Base-by-base conservation (phyloP, 2,797 vertebrate genomes). In the Enteromius fasciolatus region DNA sequence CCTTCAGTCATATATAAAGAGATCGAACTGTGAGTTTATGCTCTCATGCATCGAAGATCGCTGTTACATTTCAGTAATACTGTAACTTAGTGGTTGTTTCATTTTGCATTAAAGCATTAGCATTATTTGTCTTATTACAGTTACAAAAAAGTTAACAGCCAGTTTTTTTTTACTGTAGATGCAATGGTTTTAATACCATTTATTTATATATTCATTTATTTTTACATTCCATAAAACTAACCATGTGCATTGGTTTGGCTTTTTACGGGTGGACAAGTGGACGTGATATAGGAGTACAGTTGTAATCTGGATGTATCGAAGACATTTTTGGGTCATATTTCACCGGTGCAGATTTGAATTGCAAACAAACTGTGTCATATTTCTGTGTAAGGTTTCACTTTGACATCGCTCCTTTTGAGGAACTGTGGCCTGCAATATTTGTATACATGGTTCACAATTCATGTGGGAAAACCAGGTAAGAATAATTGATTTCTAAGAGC, bases 401-500 rank as follows among this genome's bases (percentile, higher is more conserved):
- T 94, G 98, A 99, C 94, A 96, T 99, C 69, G 96, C 93, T 87
- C 97, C 98, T 0, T 98, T 96, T 87, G 97, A 99, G 89, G 97
- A 97, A 88, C 95, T 98, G 88, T 99, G 98, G 98, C 97, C 98
- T 85, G 96, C 97, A 31, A 96, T 99, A 88, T 99, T 98, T 89
- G 95, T 99, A 87, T 96, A 98, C 89, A 99, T 99, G 98, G 89
- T 99, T 90, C 97, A 99, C 87, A 97, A 90, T 87, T 97, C 96
- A 89, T 99, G 98, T 93, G 98, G 98, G 83, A 94, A 96, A 90
- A 94, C 87, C 92, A 98, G 98, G 98, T 99, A 86, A 84, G 83
- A 57, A 79, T 33, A 28, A 8, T 75, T 5, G 3, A 57, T 52
- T 50, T 70, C 41, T 17, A 15, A 48, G 50, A 64, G 15, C 5